phyloP scores from a whole-genome alignment of 2,113 vertebrate species.

The Cepphus grylle region DNA sequence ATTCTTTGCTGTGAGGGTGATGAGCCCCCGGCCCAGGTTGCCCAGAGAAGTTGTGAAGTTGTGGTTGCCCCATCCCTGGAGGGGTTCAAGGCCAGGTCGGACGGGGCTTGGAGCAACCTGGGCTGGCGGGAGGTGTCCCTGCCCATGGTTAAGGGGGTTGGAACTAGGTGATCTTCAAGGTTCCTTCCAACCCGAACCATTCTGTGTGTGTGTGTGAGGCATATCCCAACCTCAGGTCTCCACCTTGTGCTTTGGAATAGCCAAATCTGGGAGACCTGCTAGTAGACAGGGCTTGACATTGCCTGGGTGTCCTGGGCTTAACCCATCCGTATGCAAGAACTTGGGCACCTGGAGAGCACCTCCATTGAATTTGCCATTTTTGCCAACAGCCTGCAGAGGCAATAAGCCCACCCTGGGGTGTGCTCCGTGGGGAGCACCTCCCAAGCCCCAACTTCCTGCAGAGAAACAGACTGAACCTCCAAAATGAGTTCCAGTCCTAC shows the following conservation, averaged over 20 bases:
- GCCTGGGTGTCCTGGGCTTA: not conserved
- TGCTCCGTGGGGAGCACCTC: not conserved
- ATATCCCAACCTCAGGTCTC: accelerated
- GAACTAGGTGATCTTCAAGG: too few relatives aligned
- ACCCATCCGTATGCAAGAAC: not conserved
- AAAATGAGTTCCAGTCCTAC: not conserved
- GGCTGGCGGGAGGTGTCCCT: too few relatives aligned
- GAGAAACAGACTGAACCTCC: not conserved
- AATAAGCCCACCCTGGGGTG: not conserved
- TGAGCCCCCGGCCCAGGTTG: too few relatives aligned
- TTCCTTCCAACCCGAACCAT: too few relatives aligned
- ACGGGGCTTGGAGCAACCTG: too few relatives aligned
- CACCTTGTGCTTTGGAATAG: not conserved
- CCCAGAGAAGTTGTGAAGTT: too few relatives aligned
- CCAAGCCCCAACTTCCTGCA: not conserved
- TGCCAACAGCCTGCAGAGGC: not conserved
- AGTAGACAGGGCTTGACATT: not conserved
- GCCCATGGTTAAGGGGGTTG: too few relatives aligned
- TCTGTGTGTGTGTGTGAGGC: too few relatives aligned
- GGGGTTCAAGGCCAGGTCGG: too few relatives aligned
- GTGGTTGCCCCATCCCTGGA: too few relatives aligned
- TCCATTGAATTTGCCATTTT: not conserved
- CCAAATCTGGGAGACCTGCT: not conserved
- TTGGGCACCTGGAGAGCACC: not conserved
- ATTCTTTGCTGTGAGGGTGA: too few relatives aligned